These are phyloP conservation scores for Phortica variegata DNA, from an alignment of 1,140 invertebrate species.

Conservation along the genomic window DNA sequence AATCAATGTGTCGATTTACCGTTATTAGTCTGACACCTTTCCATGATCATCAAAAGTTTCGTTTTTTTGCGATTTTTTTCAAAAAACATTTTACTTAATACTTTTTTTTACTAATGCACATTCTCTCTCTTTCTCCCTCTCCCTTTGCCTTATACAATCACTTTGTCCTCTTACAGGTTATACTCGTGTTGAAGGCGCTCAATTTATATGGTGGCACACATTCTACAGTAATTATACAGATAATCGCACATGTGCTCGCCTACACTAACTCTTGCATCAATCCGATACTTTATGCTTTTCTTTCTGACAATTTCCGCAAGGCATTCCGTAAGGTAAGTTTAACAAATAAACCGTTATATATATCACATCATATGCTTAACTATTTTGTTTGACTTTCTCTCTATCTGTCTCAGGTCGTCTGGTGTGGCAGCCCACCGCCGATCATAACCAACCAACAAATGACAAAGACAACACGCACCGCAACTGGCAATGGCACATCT, in stretches of 20 bases:
- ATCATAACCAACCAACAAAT: slow-evolving; percentile 41
- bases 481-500: slow-evolving; percentile 52
- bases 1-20: no score
- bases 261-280: slow-evolving; percentile 96
- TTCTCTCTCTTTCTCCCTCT: no score
- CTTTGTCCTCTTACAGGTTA: slow-evolving; percentile 70
- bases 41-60: no score
- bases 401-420: slow-evolving; percentile 35
- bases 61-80: no score
- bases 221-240: slow-evolving; percentile 73
- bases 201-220: slow-evolving; percentile 67
- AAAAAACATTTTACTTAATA: no score
- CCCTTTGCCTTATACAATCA: no score
- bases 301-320: slow-evolving; percentile 82
- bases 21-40: no score
- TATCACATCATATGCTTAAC: background rate
- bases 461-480: slow-evolving; percentile 51
- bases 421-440: slow-evolving; percentile 50
- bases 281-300: slow-evolving; percentile 90
- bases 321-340: slow-evolving; percentile 68
- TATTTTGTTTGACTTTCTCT: background rate
- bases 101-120: no score
- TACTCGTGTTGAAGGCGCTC: slow-evolving; percentile 77
- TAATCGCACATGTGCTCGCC: slow-evolving; percentile 85
- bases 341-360: background rate